Evolutionary conservation across 92 coral and sea anemone genomes (phyloP), one percentile per base, ranked within the genome.

Genomic region (Paramuricea clavata): DNA sequence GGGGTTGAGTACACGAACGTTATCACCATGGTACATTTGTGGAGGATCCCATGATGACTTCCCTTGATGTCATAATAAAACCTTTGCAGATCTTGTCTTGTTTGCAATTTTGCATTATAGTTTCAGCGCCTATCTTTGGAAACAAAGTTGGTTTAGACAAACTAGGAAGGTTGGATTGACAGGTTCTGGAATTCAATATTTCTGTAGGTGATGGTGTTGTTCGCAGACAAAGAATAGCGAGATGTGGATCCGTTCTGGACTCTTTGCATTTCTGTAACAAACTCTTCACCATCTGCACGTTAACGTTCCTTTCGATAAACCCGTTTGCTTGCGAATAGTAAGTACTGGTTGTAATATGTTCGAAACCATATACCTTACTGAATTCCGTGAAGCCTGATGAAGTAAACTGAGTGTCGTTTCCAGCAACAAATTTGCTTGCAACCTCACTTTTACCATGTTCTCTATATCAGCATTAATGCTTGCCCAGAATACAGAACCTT

Each of bases 131-230:
- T 30, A 72, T 64, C 36, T 76, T 17, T 31, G 57, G 35, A 64
- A 44, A 28, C 32, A 57, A 36, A 31, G 82, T 41, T 59, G 90
- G 87, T 73, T 88, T 88, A 7, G 87, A 84, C 61, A 93, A 68
- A 30, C 91, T 91, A 75, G 94, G 96, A 25, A 93, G 91, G 56
- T 93, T 93, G 17, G 93, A 85, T 85, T 93, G 91, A 89, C n/a
- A n/a, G n/a, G n/a, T n/a, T n/a, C n/a, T n/a, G n/a, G n/a, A n/a
- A n/a, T n/a, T n/a, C n/a, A n/a, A 50, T 32, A 91, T 81, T 59
- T 88, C 94, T 32, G 93, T 84, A 15, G 94, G 93, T 32, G 97
- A 91, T 32, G 97, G 92, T 62, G 92, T 93, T 33, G 87, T 89
- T 16, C 86, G 81, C 12, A 93, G 89, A 73, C 94, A 91, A 5